Evolutionary conservation across 2,888 invertebrate genomes (phyloP), one percentile per base, ranked within the genome.

Genomic region (Branchellion lobata): DNA sequence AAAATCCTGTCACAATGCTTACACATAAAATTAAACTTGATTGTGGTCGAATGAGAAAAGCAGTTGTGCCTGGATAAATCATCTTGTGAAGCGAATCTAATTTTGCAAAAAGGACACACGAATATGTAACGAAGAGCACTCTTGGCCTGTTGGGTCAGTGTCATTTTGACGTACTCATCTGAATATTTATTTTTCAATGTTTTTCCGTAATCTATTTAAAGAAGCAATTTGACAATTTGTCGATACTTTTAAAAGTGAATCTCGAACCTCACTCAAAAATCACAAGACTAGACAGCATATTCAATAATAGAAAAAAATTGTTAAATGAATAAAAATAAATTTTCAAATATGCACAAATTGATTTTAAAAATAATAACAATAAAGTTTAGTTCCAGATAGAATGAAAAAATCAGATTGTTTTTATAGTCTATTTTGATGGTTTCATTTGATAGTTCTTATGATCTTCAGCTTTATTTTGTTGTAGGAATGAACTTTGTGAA

Each of bases 61-160:
- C 71, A 72, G 5, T 57, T 29, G 51, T 80, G 80, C 1, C 33
- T 65, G n/a, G 27, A 14, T 1, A 80, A 69, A 40, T 80, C 80
- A 40, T 80, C 51, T 29, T 80, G 69, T n/a, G 72, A 68, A 0
- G 80, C 78, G 51, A 80, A 80, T 36, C 71, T 69, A 34, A 68
- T 72, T 21, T 47, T 53, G 74, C 80, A 80, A n/a, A 31, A 29
- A 53, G 79, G 33, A 53, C 80, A 80, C 27, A 40, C 34, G 18
- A 61, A 61, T 5, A 27, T 80, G 74, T 80, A 80, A 18, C 78
- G 53, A 31, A 80, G 47, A 27, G 65, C 8, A 57, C 61, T 57
- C 21, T 57, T 57, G 8, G 61, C 61, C 21, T 57, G 21, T 5
- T 57, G 61, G 5, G 61, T 57, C 21, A 57, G 61, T 57, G 61